phyloP scores from a whole-genome alignment of 2,113 vertebrate species.

The Tragelaphus scriptus region DNA sequence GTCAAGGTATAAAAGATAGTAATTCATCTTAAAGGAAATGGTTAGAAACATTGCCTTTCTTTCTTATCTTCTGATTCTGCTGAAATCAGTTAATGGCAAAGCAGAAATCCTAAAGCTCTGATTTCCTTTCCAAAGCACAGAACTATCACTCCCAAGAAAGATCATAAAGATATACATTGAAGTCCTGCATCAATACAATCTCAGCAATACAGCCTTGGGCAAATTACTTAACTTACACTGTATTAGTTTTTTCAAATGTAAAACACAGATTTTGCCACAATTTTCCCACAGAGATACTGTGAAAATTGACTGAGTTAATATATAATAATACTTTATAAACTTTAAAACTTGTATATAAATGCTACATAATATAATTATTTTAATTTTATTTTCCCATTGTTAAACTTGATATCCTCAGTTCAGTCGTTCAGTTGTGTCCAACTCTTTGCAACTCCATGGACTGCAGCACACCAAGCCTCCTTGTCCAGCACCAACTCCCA shows the following conservation, averaged over 20 bases:
- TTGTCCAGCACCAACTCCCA: not conserved
- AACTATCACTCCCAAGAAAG: not conserved
- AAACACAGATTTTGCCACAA: not conserved
- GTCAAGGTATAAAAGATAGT: not conserved
- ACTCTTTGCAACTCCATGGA: not conserved
- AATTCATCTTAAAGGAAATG: not conserved
- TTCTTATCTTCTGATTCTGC: not conserved
- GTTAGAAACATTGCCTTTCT: not conserved
- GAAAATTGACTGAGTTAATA: not conserved
- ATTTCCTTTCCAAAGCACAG: not conserved
- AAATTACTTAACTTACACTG: not conserved
- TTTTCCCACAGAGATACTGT: not conserved
- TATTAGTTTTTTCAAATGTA: not conserved
- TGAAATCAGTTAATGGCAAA: not conserved
- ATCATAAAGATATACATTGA: not conserved
- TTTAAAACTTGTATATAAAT: not conserved
- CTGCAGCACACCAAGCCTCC: not conserved
- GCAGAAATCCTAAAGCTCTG: not conserved
- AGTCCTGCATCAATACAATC: not conserved
- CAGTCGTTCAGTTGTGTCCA: not conserved
- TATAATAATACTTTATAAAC: not conserved
- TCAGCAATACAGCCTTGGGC: not conserved
- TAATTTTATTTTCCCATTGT: not conserved
- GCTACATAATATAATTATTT: not conserved
- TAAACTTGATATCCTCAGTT: not conserved